Base-by-base conservation (phyloP, 2,113 vertebrate genomes). In the Irena cyanogastra region DNA sequence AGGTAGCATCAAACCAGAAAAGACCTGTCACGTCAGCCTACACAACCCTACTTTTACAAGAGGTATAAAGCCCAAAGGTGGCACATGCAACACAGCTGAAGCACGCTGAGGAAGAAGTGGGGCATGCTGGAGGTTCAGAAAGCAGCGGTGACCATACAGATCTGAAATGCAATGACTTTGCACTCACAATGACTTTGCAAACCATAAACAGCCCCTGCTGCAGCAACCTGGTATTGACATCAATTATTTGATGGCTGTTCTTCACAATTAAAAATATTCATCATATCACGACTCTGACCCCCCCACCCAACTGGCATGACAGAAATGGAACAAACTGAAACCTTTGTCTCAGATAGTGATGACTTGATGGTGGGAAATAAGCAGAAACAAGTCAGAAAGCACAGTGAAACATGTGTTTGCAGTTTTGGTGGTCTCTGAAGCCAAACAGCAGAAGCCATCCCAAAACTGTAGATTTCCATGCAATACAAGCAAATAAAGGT, bases 141-240 rank as follows among this genome's bases (percentile, higher is more conserved):
- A 45, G 15, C 23, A 60, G 41, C 4, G 6, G 13, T 8, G 22
- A 39, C 6, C 39, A 30, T 4, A 31, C 0, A 0, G 42, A 35
- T 7, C 14, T 44, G n/a, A 53, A 86, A 52, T 16, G 10, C 5
- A 76, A 30, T 3, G 4, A 42, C 33, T 50, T 41, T 13, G 26
- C 18, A 24, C 21, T 45, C 49, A 53, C 27, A n/a, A n/a, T n/a
- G n/a, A n/a, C 19, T 8, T 1, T 9, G 53, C 13, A 39, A 30
- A 13, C 28, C 26, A 50, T 4, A 45, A 81, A 33, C 21, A 85
- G 30, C 8, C 21, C 11, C 44, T 11, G 0, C 63, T 41, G 8
- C 0, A 4, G 31, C 37, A 23, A 80, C 41, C 45, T 63, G 26
- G 4, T 42, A 72, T 21, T 53, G 54, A 6, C 18, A 39, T 20